Evolutionary conservation across 1,140 invertebrate genomes (phyloP).

Genomic region (Chionoecetes opilio): DNA sequence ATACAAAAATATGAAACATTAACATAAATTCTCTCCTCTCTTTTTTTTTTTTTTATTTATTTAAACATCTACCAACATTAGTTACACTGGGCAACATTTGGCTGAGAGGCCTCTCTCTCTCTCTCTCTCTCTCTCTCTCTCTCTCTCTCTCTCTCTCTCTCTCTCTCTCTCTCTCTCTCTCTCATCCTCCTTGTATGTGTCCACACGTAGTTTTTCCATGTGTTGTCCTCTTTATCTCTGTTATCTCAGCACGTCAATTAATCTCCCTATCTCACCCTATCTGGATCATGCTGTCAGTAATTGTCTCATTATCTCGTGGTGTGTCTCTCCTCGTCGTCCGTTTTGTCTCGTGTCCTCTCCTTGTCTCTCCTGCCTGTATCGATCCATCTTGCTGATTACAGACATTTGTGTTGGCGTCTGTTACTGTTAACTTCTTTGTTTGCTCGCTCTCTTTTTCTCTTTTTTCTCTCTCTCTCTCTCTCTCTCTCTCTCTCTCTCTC

Average conservation of each 20-base stretch:
- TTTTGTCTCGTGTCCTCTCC: not conserved
- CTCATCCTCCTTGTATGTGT: not conserved
- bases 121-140: slow-evolving; percentile 3
- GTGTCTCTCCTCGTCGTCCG: not conserved
- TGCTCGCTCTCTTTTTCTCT: not conserved
- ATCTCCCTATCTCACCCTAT: slow-evolving; percentile 5
- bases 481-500: not conserved
- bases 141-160: slow-evolving; percentile 46
- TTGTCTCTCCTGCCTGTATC: not conserved
- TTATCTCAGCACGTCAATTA: not conserved
- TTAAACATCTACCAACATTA: no score
- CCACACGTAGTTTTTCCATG: not conserved
- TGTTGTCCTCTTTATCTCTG: not conserved
- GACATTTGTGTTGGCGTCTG: not conserved
- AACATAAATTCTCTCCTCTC: no score
- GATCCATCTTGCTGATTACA: not conserved
- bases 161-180: slow-evolving; percentile 18
- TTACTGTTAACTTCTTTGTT: not conserved
- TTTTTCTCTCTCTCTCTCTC: not conserved
- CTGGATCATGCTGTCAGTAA: not conserved
- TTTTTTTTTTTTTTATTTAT: no score
- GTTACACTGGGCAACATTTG: no score
- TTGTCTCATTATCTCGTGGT: not conserved
- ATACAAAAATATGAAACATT: no score
- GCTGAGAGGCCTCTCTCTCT: no score